Base-by-base conservation (phyloP, 1,140 invertebrate species). In the Macrostomum lignano region DNA sequence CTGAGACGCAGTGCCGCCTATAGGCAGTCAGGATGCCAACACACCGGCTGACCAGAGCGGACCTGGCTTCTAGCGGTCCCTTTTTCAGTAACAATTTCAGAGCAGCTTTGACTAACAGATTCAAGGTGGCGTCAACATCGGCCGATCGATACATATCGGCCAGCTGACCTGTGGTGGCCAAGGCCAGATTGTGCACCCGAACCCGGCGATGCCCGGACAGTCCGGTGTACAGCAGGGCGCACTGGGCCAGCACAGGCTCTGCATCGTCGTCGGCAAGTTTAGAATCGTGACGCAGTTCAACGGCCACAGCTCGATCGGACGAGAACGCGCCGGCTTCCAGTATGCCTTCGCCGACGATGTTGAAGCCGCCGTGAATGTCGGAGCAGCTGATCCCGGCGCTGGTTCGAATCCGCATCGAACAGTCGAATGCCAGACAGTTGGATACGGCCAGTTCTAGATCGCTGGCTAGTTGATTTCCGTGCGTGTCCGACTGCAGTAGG, bases 271-370 rank as follows among this genome's bases (percentile, higher is more conserved):
- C 81, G 6, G 72, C 70, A 17, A 98, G 49, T 55, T 96, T 98
- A 52, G 96, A 91, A 55, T 98, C 91, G 56, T 98, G 86, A 48
- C 93, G 94, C 14, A 98, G 70, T 63, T 98, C 91, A 24, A 93
- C 68, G 31, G 73, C 72, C 22, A 98, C 61, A 2, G 73, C 72
- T 58, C 86, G 72, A 42, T 71, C 65, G 41, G 64, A 63, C 67
- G 88, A 82, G 37, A 96, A 68, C 34, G 72, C 69, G 35, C 78
- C 79, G 40, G 94, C 56, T 57, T 96, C 84, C 44, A 96, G 73
- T 55, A 96, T 86, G 1, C 79, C 94, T 9, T 82, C 82, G 55
- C 91, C 93, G 10, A 79, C 72, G 82, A 96, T 94, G 52, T 69
- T 88, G 60, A 88, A 86, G 55, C 91, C 78, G 14, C 88, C 88